Evolutionary conservation across 2,113 vertebrate species (phyloP).

Genomic region (Salvelinus sp.): DNA sequence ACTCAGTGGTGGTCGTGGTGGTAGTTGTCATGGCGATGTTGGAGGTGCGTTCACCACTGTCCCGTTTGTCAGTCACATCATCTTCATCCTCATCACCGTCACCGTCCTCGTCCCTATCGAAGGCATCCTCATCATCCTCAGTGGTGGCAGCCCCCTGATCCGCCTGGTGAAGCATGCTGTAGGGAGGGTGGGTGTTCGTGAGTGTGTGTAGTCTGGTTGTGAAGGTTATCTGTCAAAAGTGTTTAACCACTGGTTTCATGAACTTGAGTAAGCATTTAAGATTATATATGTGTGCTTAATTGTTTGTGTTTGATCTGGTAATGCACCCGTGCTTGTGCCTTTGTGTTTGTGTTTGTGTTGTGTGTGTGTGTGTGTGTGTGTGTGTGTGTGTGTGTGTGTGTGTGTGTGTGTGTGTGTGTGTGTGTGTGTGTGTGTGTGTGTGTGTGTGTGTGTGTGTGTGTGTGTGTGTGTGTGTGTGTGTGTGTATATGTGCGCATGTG

Average conservation of each 20-base stretch:
- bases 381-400: constrained; percentile 55
- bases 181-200: not conserved
- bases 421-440: constrained; percentile 47
- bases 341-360: constrained; percentile 63
- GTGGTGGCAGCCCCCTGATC: constrained; percentile 58
- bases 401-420: not conserved
- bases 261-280: no score
- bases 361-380: not conserved
- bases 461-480: constrained; percentile 56
- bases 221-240: not conserved
- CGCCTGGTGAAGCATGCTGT: constrained; percentile 53
- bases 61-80: constrained; percentile 79
- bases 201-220: not conserved
- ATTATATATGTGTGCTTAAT: not conserved
- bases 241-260: no score
- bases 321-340: not conserved
- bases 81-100: constrained; percentile 78
- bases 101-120: constrained; percentile 76
- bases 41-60: constrained; percentile 83
- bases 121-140: constrained; percentile 67
- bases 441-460: constrained; percentile 20
- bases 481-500: not conserved
- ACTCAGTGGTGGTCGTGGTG: constrained; percentile 93
- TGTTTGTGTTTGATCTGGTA: not conserved
- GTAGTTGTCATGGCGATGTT: constrained; percentile 92